A percentile compares a stretch with the other conserved stretches of the same genome.
phyloP scores from a whole-genome alignment of 2,113 vertebrate genomes.

The Neolamprologus variostigma region DNA sequence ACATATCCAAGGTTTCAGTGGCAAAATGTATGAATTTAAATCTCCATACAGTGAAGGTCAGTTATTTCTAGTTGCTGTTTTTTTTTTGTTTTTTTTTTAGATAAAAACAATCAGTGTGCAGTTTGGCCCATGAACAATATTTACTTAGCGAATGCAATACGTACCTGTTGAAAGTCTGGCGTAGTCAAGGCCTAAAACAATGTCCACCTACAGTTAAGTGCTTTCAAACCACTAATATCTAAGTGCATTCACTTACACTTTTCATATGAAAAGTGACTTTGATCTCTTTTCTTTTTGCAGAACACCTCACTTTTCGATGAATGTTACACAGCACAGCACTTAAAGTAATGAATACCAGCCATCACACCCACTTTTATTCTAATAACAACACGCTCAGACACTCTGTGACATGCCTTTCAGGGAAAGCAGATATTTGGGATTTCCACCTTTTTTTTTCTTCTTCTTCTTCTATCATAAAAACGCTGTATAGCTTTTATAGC shows the following conservation, averaged over 20 bases:
- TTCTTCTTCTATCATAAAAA: background rate
- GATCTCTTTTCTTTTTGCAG: background rate
- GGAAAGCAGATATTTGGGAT: background rate
- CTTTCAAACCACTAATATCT: conserved; percentile 23
- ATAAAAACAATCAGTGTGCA: background rate
- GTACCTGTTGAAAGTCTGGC: background rate
- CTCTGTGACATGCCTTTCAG: background rate
- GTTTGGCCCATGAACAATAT: background rate
- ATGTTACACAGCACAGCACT: conserved; percentile 27
- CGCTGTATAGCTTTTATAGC: background rate
- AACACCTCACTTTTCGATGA: conserved; percentile 9
- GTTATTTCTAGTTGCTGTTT: background rate
- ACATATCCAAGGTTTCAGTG: conserved; percentile 2
- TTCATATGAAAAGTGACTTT: background rate
- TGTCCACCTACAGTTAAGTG: conserved; percentile 15
- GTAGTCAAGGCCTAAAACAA: background rate
- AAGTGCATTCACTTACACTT: conserved; percentile 36
- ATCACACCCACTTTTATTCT: background rate
- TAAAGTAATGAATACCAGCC: conserved; percentile 19
- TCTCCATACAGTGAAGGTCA: background rate
- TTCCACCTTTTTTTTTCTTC: background rate
- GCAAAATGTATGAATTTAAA: background rate
- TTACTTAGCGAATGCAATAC: background rate
- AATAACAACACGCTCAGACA: background rate
- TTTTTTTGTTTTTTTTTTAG: background rate